Conservation (phyloP, 2,888 invertebrate species). For the Chrysolina oricalcia region DNA sequence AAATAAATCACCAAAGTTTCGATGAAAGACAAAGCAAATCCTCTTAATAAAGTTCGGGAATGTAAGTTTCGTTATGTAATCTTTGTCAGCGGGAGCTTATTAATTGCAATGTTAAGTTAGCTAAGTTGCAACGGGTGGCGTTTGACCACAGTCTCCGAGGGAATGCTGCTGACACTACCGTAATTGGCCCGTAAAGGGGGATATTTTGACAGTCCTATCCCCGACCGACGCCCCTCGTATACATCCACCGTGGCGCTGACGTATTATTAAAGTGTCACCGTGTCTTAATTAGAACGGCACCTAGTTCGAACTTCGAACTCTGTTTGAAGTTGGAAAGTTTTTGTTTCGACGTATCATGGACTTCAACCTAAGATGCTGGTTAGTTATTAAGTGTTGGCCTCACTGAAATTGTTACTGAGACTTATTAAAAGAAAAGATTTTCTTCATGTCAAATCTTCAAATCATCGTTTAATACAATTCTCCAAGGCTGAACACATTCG, state of each 20-base stretch:
- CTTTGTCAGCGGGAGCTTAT: constrained; percentile 53
- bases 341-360: not conserved
- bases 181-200: constrained; percentile 60
- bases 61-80: constrained; percentile 49
- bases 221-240: constrained; percentile 26
- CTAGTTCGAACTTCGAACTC: constrained; percentile 32
- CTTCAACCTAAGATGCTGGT: not conserved
- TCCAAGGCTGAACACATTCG: not conserved
- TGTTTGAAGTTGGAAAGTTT: constrained; percentile 2
- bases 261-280: constrained; percentile 50
- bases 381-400: not conserved
- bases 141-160: constrained; percentile 62
- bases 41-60: constrained; percentile 46
- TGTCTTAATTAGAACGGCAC: constrained; percentile 46
- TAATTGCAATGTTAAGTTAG: constrained; percentile 58
- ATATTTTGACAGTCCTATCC: constrained; percentile 58
- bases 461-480: not conserved
- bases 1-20: constrained; percentile 40
- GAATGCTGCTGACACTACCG: constrained; percentile 63
- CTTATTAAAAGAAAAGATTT: not conserved
- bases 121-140: constrained; percentile 52
- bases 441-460: not conserved
- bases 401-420: not conserved
- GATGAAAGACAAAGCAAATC: constrained; percentile 45
- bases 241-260: constrained; percentile 35